A percentile compares a stretch with the other conserved stretches of the same genome.
phyloP scores from a whole-genome alignment of 2,888 invertebrate species.

The Priocnemis perturbator region DNA sequence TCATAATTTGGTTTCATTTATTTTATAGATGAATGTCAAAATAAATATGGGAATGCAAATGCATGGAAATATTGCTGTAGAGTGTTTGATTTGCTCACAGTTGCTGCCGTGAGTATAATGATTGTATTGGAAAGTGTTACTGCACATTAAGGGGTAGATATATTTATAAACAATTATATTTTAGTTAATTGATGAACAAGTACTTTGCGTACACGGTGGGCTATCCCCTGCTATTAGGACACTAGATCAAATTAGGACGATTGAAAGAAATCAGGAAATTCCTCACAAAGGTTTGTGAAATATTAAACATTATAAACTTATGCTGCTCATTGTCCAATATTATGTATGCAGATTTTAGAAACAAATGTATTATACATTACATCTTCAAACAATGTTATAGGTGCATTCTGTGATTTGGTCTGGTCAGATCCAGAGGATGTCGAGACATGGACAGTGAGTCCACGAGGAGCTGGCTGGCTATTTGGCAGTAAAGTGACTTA shows the following conservation, averaged over 20 bases:
- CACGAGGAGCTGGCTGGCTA: constrained; percentile 97
- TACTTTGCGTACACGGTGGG: constrained; percentile 98
- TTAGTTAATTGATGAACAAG: constrained; percentile 96
- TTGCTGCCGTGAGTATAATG: constrained; percentile 89
- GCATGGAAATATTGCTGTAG: constrained; percentile 99
- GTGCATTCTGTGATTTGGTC: constrained; percentile 98
- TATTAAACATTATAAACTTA: constrained; percentile 6
- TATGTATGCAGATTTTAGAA: neutral
- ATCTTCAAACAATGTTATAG: too few relatives aligned
- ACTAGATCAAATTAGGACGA: constrained; percentile 95
- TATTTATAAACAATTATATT: constrained; percentile 60
- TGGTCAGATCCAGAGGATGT: constrained; percentile 99
- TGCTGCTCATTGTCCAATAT: neutral
- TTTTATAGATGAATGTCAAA: constrained; percentile 92
- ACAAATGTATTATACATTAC: too few relatives aligned
- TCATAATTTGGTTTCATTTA: neutral
- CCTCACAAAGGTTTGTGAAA: constrained; percentile 90
- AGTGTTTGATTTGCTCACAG: constrained; percentile 97
- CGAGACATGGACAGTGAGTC: constrained; percentile 94
- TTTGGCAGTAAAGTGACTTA: constrained; percentile 97
- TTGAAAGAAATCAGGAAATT: constrained; percentile 97
- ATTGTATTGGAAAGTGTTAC: constrained; percentile 8
- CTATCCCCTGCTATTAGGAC: constrained; percentile 97
- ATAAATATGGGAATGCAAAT: constrained; percentile 99
- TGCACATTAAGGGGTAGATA: neutral